These are phyloP conservation scores for Macropodus opercularis DNA, from an alignment of 2,797 vertebrate species.

Conservation along the genomic window DNA sequence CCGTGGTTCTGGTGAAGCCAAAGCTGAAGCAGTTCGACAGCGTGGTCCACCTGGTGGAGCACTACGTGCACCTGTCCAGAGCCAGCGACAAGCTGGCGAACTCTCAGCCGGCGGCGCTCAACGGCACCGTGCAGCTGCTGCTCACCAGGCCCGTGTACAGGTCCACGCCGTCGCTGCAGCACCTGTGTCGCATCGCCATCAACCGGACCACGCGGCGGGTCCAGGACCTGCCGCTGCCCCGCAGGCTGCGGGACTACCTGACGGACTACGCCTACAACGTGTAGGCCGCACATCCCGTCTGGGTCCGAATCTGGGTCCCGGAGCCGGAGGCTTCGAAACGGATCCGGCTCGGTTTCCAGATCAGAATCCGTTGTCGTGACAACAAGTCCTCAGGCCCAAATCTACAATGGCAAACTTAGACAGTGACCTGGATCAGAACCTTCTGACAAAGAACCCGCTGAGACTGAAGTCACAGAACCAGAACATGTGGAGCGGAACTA, in stretches of 20 bases:
- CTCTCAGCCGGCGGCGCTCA: slow-evolving; percentile 73
- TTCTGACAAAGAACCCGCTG: no score
- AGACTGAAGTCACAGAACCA: no score
- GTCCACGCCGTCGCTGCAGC: slow-evolving; percentile 86
- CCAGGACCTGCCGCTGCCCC: slow-evolving; percentile 91
- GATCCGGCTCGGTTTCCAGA: no score
- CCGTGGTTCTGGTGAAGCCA: slow-evolving; percentile 91
- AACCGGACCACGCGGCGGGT: slow-evolving; percentile 86
- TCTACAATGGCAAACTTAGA: no score
- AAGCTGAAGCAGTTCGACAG: slow-evolving; percentile 94
- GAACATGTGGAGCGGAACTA: no score
- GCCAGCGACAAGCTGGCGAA: slow-evolving; percentile 70
- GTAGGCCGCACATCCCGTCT: slow-evolving; percentile 58
- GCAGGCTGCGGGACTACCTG: slow-evolving; percentile 92
- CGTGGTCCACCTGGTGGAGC: slow-evolving; percentile 94
- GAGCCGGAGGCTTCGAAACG: no score
- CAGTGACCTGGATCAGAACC: no score
- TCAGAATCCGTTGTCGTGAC: no score
- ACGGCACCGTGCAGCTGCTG: slow-evolving; percentile 92
- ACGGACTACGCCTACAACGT: slow-evolving; percentile 92
- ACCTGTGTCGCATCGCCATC: slow-evolving; percentile 91
- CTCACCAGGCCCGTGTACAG: slow-evolving; percentile 91
- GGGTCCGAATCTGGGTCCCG: background rate
- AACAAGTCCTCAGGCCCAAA: no score
- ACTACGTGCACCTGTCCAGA: slow-evolving; percentile 92